phyloP scores from a whole-genome alignment of 2,888 invertebrate species.

The Didymodactylos carnosus region DNA sequence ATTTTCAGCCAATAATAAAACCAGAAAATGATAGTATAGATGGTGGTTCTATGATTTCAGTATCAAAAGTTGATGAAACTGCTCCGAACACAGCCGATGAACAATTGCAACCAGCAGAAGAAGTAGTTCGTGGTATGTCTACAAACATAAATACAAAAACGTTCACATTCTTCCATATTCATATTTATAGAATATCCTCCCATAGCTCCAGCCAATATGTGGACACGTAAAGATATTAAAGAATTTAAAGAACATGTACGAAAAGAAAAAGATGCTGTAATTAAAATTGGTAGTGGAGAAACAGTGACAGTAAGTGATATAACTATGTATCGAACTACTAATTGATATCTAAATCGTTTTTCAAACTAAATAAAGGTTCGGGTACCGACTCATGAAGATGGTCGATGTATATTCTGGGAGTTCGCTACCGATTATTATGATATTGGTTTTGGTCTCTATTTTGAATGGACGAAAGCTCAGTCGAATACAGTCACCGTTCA shows the following conservation, averaged over 20 bases:
- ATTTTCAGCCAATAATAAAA: too few species aligned
- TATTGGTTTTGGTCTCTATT: slow-evolving; percentile 79
- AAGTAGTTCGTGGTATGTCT: background rate
- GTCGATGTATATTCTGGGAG: slow-evolving; percentile 88
- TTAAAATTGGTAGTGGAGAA: slow-evolving; percentile 88
- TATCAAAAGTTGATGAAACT: too few species aligned
- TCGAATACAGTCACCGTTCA: slow-evolving; percentile 79
- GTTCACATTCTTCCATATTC: too few species aligned
- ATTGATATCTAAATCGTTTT: background rate
- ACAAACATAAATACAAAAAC: too few species aligned
- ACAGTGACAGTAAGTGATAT: slow-evolving; percentile 59
- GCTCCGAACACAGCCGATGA: background rate
- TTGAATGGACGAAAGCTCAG: slow-evolving; percentile 66
- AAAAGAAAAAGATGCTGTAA: slow-evolving; percentile 60
- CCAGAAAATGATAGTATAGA: too few species aligned
- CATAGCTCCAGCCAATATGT: slow-evolving; percentile 59
- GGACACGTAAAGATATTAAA: slow-evolving; percentile 71
- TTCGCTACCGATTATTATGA: slow-evolving; percentile 96
- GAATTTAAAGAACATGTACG: slow-evolving; percentile 71
- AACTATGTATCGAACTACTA: too few species aligned
- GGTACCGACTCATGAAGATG: slow-evolving; percentile 83
- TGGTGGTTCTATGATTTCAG: too few species aligned
- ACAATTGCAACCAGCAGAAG: background rate
- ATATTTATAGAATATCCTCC: slow-evolving; percentile 23
- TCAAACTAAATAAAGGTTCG: too few species aligned